These are phyloP conservation scores for Carapus acus DNA, from an alignment of 2,797 vertebrate species.

Conservation along the genomic window DNA sequence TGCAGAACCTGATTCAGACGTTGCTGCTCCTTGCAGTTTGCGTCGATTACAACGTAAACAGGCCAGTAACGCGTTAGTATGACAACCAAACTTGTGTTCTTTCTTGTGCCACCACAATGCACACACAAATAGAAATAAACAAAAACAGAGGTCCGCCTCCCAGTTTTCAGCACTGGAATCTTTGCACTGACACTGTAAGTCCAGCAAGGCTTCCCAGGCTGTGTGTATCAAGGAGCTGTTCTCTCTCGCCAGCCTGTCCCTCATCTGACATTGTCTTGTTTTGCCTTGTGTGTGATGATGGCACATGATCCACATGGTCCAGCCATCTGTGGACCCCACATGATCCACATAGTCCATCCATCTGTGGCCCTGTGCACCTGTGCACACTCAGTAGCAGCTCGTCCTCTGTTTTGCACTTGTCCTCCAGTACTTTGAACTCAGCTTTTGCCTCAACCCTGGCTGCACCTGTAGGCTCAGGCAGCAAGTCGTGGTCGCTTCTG, in stretches of 20 bases:
- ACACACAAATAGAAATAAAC: constrained; percentile 16
- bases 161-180: constrained; percentile 27
- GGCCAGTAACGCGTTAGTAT: background rate
- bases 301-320: constrained; percentile 32
- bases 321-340: constrained; percentile 12
- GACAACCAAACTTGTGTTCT: background rate
- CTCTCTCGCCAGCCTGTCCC: constrained; percentile 19
- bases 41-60: background rate
- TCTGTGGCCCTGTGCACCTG: constrained; percentile 4
- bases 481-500: constrained; percentile 25
- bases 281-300: constrained; percentile 49
- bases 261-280: constrained; percentile 42
- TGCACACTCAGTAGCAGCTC: constrained; percentile 14
- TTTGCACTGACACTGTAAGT: constrained; percentile 31
- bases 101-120: constrained; percentile 14
- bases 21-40: background rate
- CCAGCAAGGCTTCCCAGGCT: constrained; percentile 32
- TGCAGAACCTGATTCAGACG: too few species aligned
- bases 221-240: constrained; percentile 34
- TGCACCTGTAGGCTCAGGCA: constrained; percentile 52
- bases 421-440: constrained; percentile 12
- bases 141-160: constrained; percentile 16
- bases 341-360: constrained; percentile 24
- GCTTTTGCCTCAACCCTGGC: constrained; percentile 9
- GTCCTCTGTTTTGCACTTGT: constrained; percentile 3